Evolutionary conservation across 2,113 vertebrate species (phyloP).

Genomic region (Vulpes lagopus): DNA sequence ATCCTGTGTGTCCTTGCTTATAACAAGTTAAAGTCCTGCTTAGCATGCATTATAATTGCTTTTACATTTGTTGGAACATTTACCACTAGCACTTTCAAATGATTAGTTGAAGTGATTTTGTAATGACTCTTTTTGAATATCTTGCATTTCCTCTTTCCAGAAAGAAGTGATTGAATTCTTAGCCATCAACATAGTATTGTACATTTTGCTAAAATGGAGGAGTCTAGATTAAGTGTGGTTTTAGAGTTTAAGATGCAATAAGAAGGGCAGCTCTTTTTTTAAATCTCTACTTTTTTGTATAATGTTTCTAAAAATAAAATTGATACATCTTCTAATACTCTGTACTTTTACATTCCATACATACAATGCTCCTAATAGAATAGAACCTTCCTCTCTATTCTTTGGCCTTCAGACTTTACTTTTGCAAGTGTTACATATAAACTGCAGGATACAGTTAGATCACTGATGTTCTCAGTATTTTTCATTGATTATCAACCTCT

Average conservation of each 20-base stretch:
- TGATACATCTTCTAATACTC: neutral
- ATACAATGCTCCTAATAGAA: neutral
- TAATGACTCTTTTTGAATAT: neutral
- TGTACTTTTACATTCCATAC: neutral
- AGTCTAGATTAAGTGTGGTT: neutral
- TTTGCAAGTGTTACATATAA: neutral
- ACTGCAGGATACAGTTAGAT: neutral
- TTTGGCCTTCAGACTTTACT: neutral
- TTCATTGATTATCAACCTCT: neutral
- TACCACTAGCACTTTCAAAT: neutral
- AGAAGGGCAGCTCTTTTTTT: neutral
- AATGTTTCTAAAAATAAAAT: constrained; percentile 34
- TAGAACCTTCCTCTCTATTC: neutral
- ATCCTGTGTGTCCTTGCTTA: neutral
- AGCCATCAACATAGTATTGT: neutral
- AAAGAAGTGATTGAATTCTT: constrained; percentile 23
- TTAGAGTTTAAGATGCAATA: neutral
- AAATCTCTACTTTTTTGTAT: neutral
- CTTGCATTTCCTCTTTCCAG: neutral
- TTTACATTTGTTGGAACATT: neutral
- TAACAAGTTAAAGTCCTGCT: neutral
- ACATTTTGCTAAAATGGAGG: neutral
- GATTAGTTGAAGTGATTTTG: constrained; percentile 22
- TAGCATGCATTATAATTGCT: neutral
- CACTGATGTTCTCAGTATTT: neutral